Percentiles rank a stretch among this genome's conserved stretches.
phyloP scores from a whole-genome alignment of 2,113 vertebrate genomes.

The Zosterops pallidus region DNA sequence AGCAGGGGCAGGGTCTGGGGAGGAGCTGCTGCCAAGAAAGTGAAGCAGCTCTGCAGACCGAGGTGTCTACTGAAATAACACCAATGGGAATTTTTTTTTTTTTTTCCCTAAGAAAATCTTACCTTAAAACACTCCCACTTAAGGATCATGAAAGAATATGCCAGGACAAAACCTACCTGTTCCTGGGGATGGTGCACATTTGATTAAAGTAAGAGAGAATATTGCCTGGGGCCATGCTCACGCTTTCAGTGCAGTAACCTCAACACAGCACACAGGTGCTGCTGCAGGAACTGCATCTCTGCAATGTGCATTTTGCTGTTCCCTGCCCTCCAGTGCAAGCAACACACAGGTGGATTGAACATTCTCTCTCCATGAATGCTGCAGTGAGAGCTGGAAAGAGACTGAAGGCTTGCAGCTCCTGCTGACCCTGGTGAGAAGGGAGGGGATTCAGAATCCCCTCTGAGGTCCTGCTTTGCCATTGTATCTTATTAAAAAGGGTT shows the following conservation, averaged over 20 bases:
- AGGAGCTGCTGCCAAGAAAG: not conserved
- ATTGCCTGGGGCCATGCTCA: not conserved
- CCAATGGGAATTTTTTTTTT: rapidly evolving
- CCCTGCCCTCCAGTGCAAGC: not conserved
- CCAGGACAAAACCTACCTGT: not conserved
- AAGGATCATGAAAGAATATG: not conserved
- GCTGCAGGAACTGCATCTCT: not conserved
- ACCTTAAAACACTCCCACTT: not conserved
- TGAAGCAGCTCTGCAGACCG: not conserved
- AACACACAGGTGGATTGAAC: not conserved
- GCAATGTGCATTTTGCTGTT: rapidly evolving
- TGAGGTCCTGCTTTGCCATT: not conserved
- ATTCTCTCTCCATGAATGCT: rapidly evolving
- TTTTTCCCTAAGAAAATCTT: not conserved
- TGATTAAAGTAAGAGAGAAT: not conserved
- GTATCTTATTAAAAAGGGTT: not conserved
- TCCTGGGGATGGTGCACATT: not conserved
- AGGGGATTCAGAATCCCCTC: not conserved
- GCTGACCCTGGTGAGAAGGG: not conserved
- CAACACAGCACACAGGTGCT: rapidly evolving
- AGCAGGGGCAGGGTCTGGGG: rapidly evolving
- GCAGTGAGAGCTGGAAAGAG: not conserved
- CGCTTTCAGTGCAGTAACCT: not conserved
- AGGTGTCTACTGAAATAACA: not conserved
- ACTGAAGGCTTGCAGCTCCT: not conserved